Percentiles rank a stretch among this genome's conserved stretches.
Conservation (phyloP, 2,797 vertebrate genomes). For the Rhabdophis nuchalis region DNA sequence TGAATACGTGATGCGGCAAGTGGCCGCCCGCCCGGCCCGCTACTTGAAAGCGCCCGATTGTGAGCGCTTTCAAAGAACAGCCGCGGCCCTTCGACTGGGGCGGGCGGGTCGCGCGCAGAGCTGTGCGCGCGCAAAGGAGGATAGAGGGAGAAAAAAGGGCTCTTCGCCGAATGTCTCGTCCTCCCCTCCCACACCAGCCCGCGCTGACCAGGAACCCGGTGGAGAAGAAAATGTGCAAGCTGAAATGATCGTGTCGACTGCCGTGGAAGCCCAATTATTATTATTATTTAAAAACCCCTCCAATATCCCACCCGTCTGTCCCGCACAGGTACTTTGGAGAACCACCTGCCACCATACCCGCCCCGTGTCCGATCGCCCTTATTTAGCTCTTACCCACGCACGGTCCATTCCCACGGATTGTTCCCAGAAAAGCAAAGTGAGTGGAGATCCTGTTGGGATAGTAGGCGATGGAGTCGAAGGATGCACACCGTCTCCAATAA, state of each 20-base stretch:
- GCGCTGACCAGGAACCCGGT: background rate
- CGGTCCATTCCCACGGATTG: background rate
- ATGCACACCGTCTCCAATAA: background rate
- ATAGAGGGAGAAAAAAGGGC: too few relatives aligned
- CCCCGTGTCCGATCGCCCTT: background rate
- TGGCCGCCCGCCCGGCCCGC: conserved; percentile 71
- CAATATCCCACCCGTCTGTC: conserved; percentile 90
- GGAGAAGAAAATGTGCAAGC: conserved; percentile 62
- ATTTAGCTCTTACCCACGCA: background rate
- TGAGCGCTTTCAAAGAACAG: background rate
- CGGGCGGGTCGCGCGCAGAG: too few relatives aligned
- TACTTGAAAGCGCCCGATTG: background rate
- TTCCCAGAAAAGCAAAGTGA: background rate
- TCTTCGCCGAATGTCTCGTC: background rate
- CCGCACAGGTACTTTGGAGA: conserved; percentile 80
- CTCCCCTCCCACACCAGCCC: too few relatives aligned
- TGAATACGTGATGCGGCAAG: conserved; percentile 81
- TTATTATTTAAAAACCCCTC: conserved; percentile 86
- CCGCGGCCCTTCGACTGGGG: background rate
- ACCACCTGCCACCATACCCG: background rate
- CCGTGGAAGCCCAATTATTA: conserved; percentile 88
- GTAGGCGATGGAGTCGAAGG: background rate
- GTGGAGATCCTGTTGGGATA: too few relatives aligned
- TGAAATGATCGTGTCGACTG: conserved; percentile 88
- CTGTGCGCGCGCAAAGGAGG: too few relatives aligned